Percentiles rank a stretch among this genome's conserved stretches.
These are phyloP conservation scores for Achlya flavicornis DNA, from an alignment of 2,888 invertebrate genomes.

Conservation along the genomic window DNA sequence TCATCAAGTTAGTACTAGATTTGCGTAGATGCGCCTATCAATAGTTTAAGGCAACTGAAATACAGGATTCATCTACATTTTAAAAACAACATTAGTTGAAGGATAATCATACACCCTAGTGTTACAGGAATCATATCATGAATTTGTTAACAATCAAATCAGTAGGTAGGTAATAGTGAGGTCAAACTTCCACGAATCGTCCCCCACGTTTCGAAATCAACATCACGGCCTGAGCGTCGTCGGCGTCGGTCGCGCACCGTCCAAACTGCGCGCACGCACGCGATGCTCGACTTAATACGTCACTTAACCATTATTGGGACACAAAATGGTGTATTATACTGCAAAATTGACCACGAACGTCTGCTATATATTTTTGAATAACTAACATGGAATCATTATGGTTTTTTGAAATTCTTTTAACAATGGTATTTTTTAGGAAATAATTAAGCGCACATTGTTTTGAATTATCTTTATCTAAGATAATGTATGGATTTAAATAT, in stretches of 20 bases:
- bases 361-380: not conserved
- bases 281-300: conserved; percentile 48
- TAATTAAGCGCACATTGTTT: not conserved
- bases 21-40: no score
- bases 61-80: no score
- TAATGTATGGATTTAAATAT: no score
- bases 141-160: not conserved
- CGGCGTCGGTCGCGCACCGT: not conserved
- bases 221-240: conserved; percentile 1
- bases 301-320: conserved; percentile 27
- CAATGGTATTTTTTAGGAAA: not conserved
- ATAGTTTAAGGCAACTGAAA: no score
- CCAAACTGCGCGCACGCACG: conserved; percentile 46
- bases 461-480: not conserved
- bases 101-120: no score
- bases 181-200: conserved; percentile 18
- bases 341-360: conserved; percentile 8
- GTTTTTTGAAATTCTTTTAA: not conserved
- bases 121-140: no score
- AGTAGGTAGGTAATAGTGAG: conserved; percentile 2
- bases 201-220: conserved; percentile 20
- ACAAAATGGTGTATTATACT: conserved; percentile 7
- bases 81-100: no score
- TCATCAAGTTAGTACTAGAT: no score
- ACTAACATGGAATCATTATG: not conserved